Percentiles rank a stretch among this genome's conserved stretches.
Evolutionary conservation across 2,113 vertebrate species (phyloP).

Genomic region (Trogon surrucura): DNA sequence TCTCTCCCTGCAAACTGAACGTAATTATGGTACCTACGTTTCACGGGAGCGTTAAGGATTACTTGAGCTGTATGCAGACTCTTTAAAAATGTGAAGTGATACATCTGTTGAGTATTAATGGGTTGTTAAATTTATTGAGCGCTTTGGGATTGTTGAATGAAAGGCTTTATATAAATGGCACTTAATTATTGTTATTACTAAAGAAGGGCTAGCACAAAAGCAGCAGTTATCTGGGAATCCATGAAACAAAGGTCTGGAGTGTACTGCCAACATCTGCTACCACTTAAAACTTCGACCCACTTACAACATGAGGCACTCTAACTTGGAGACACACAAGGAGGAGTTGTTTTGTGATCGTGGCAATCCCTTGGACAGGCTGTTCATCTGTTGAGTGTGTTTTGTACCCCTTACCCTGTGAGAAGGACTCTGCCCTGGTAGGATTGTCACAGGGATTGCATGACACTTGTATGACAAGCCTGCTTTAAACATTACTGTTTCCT

Average conservation of each 20-base stretch:
- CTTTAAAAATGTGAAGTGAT: neutral
- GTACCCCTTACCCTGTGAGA: neutral
- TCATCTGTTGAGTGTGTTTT: neutral
- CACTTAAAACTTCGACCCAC: neutral
- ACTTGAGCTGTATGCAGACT: neutral
- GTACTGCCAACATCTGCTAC: slow-evolving; percentile 36
- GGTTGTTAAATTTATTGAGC: slow-evolving; percentile 19
- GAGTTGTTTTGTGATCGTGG: neutral
- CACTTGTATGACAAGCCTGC: neutral
- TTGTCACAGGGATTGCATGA: neutral
- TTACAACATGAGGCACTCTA: neutral
- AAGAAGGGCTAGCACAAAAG: slow-evolving; percentile 11
- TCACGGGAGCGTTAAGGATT: neutral
- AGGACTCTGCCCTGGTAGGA: neutral
- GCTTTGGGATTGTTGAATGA: neutral
- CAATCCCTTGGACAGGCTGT: neutral
- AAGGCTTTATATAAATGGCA: slow-evolving; percentile 16
- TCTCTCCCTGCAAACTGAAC: neutral
- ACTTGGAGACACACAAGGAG: neutral
- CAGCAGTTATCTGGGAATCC: slow-evolving; percentile 47
- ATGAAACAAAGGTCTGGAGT: neutral
- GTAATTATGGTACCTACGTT: neutral
- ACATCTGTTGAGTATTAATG: slow-evolving; percentile 28
- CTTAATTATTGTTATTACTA: slow-evolving; percentile 52
- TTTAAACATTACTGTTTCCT: neutral